These are phyloP conservation scores for Troides helena DNA, from an alignment of 2,888 invertebrate genomes.

Conservation along the genomic window DNA sequence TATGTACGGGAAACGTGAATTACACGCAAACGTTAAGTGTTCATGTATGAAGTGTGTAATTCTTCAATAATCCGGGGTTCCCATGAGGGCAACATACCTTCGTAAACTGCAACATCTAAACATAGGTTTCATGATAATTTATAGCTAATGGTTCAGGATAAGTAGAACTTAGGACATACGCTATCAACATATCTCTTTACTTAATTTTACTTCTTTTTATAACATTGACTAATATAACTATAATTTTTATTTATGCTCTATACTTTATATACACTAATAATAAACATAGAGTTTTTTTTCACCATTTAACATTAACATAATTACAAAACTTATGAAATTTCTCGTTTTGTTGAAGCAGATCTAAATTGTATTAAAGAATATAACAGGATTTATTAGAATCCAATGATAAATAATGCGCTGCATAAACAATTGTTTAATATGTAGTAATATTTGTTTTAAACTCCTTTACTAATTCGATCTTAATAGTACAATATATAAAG, in stretches of 20 bases:
- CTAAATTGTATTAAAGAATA: no score
- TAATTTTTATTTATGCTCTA: no score
- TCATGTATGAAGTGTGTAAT: conserved; percentile 30
- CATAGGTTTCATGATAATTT: conserved; percentile 76
- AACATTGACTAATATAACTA: neutral
- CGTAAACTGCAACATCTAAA: conserved; percentile 61
- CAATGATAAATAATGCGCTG: neutral
- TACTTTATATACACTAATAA: no score
- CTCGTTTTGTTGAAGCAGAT: no score
- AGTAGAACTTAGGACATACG: conserved; percentile 13
- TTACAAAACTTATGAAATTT: no score
- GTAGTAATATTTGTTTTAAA: neutral
- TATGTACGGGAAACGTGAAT: conserved; percentile 26
- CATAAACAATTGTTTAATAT: neutral
- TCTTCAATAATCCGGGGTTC: conserved; percentile 44
- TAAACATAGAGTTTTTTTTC: no score
- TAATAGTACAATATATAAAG: neutral
- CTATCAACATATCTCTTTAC: neutral
- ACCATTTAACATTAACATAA: no score
- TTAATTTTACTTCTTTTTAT: neutral
- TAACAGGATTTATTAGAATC: no score
- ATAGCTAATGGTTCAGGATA: conserved; percentile 46
- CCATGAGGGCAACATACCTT: conserved; percentile 58
- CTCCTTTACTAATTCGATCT: neutral
- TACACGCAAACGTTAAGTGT: conserved; percentile 22